Base-by-base conservation (phyloP, 2,113 vertebrate genomes). In the Varanus komodoensis region DNA sequence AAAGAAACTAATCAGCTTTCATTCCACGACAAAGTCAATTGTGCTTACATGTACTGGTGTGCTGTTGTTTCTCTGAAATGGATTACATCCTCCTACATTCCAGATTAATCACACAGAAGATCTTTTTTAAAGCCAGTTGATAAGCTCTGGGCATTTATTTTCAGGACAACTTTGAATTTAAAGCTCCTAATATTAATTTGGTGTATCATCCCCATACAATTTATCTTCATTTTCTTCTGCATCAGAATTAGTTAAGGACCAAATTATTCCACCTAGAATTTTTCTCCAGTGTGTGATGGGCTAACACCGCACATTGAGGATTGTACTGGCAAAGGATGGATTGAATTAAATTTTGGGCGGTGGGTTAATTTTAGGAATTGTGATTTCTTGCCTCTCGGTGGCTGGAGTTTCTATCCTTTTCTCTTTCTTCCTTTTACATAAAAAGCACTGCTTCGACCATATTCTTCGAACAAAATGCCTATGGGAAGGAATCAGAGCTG, bases 141-240 rank as follows among this genome's bases (percentile, higher is more conserved):
- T 82, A 75, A 86, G 64, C 84, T 90, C 38, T 82, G 38, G 32
- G 78, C 68, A 87, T 87, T 82, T 75, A 61, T 91, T 87, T 87
- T 71, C 79, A 83, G 21, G 48, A 9, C 86, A 78, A 91, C 71
- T 84, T 52, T 67, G n/a, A 54, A 57, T 83, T 67, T 38, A 54
- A 84, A 44, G 11, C 48, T 32, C 9, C 15, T 64, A 34, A 38
- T 78, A 84, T 69, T 87, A 82, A 74, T 69, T 79, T 77, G 67
- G 25, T 19, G 79, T 69, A 68, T 80, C 64, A 54, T 80, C 38
- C 54, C 15, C 34, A 61, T n/a, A 82, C 32, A 82, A 32, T n/a
- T 81, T 27, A 23, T 81, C n/a, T 81, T n/a, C 1, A 68, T 52
- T 74, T 82, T 50, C 25, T 44, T 85, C 61, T 77, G 61, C n/a